A percentile compares a stretch with the other conserved stretches of the same genome.
phyloP scores from a whole-genome alignment of 2,113 vertebrate species.

The Piprites chloris region DNA sequence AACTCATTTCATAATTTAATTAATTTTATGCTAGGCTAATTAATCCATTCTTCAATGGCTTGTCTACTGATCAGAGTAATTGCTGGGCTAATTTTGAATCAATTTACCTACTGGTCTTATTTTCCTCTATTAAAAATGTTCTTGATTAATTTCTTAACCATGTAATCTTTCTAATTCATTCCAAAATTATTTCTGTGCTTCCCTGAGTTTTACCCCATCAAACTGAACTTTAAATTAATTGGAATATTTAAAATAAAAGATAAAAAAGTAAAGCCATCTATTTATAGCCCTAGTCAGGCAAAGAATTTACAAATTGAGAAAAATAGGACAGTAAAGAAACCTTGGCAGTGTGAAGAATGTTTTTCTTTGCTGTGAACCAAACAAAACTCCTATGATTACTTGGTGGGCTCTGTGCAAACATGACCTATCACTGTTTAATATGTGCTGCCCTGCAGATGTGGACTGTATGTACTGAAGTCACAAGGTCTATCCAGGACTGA shows the following conservation, averaged over 20 bases:
- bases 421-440: rapidly evolving
- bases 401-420: not conserved
- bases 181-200: not conserved
- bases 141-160: not conserved
- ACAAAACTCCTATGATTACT: not conserved
- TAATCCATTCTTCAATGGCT: slow-evolving; percentile 35
- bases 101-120: slow-evolving; percentile 6
- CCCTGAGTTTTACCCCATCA: not conserved
- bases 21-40: slow-evolving; percentile 44
- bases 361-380: not conserved
- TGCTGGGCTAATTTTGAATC: not conserved
- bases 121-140: not conserved
- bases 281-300: not conserved
- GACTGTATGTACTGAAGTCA: not conserved
- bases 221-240: not conserved
- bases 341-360: not conserved
- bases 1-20: slow-evolving; percentile 30
- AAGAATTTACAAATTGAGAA: not conserved
- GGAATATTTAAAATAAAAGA: not conserved
- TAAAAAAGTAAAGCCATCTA: not conserved
- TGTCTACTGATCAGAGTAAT: slow-evolving; percentile 45
- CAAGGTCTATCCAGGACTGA: not conserved
- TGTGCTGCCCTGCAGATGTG: not conserved
- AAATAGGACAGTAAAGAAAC: not conserved
- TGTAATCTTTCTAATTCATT: slow-evolving; percentile 9